Evolutionary conservation across 2,113 vertebrate genomes (phyloP), one percentile per base, ranked within the genome.

Genomic region (Apaloderma vittatum): DNA sequence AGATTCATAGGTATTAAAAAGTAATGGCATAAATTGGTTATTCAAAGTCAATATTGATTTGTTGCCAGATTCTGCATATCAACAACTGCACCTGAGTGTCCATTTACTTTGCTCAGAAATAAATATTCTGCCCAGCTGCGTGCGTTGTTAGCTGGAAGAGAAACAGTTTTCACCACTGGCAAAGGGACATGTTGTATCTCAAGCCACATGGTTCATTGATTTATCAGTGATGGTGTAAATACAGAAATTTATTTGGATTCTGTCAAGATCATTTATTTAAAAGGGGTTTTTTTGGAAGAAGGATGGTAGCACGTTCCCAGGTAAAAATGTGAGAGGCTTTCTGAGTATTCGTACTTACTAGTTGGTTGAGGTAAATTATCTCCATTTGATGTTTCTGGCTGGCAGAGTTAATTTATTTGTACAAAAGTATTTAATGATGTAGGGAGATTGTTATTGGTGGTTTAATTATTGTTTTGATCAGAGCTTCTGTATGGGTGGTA

Each of bases 391-490:
- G 70, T 89, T 96, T 96, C 83, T 97, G 87, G 49, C 91, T 96
- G 84, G 86, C 89, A 95, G 87, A 91, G 61, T 95, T 95, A 88
- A 96, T 96, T 96, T 96, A 96, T 96, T 97, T 96, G 88, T 91
- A 94, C 85, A 71, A 80, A 94, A 96, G 89, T 94, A 95, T 95
- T 97, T 95, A 95, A 96, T 94, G 96, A 94, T 94, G 86, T 81
- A 80, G 72, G 52, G 86, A 88, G 88, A 93, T 88, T 93, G 95
- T 94, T 97, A 94, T 91, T 97, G 94, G 92, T 95, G 76, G 80
- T 87, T 97, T 96, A 97, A 97, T 97, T 96, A 97, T 97, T 97
- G 92, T 97, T 97, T 97, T 95, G 90, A 94, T 96, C 94, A 85
- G 86, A 95, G 94, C 65, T 92, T 92, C 95, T 94, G 80, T 95